A percentile compares a stretch with the other conserved stretches of the same genome.
phyloP scores from a whole-genome alignment of 2,888 invertebrate genomes.

The Sussaba pulchella region DNA sequence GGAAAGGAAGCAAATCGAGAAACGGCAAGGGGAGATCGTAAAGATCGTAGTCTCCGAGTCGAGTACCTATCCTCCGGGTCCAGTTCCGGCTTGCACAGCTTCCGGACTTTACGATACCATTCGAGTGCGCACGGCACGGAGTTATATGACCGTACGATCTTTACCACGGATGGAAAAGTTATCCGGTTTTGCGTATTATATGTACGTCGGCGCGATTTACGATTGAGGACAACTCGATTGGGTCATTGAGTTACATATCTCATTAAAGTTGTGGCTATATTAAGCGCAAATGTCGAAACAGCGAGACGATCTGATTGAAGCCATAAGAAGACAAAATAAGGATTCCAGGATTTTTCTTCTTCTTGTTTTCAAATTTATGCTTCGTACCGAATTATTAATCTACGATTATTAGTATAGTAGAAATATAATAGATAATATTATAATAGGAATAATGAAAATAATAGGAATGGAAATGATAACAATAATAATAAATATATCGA shows the following conservation, averaged over 20 bases:
- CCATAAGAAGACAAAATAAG: neutral
- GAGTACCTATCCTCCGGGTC: conserved; percentile 40
- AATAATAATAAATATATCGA: too few relatives aligned
- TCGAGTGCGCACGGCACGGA: conserved; percentile 45
- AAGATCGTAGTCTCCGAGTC: conserved; percentile 50
- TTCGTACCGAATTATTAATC: too few relatives aligned
- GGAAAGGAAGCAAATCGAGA: conserved; percentile 52
- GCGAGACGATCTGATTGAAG: neutral
- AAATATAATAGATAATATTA: too few relatives aligned
- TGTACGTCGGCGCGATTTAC: conserved; percentile 15
- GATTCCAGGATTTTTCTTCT: too few relatives aligned
- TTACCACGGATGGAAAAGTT: conserved; percentile 33
- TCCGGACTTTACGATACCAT: conserved; percentile 59
- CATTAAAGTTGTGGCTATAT: neutral
- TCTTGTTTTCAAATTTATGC: neutral
- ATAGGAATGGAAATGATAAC: too few relatives aligned
- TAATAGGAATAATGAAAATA: too few relatives aligned
- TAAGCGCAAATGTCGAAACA: neutral
- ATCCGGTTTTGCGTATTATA: conserved; percentile 25
- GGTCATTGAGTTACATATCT: neutral
- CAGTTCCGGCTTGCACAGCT: conserved; percentile 45
- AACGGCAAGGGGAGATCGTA: conserved; percentile 52
- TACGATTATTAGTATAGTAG: too few relatives aligned
- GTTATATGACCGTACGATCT: conserved; percentile 42
- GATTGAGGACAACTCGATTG: conserved; percentile 24